Conservation (phyloP, 1,140 invertebrate genomes). For the Thaumetopoea pityocampa region DNA sequence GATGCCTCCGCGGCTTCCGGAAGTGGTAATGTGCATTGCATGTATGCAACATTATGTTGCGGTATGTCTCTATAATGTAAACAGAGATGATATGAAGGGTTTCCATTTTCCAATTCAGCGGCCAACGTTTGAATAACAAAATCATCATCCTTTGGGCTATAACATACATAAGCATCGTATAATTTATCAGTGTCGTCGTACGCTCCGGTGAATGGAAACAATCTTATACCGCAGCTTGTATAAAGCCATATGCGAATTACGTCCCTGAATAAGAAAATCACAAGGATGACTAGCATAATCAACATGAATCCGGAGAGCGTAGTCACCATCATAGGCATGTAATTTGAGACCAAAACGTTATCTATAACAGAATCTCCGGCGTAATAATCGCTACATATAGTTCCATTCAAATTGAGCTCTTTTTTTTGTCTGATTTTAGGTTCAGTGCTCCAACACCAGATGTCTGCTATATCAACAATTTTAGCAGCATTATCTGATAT, state of each 20-base stretch:
- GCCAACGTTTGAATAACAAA: conserved; percentile 91
- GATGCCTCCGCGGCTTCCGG: conserved; percentile 92
- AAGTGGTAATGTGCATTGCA: conserved; percentile 85
- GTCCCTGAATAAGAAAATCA: conserved; percentile 89
- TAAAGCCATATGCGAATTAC: conserved; percentile 91
- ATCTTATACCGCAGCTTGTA: conserved; percentile 88
- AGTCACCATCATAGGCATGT: conserved; percentile 87
- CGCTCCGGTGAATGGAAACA: conserved; percentile 80
- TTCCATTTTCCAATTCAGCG: conserved; percentile 89
- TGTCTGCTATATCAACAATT: conserved; percentile 83
- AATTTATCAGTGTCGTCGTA: conserved; percentile 89
- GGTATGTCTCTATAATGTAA: conserved; percentile 90
- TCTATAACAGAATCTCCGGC: conserved; percentile 88
- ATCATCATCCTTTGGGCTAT: conserved; percentile 94
- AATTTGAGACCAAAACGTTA: conserved; percentile 88
- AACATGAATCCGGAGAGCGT: conserved; percentile 84
- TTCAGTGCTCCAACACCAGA: conserved; percentile 87
- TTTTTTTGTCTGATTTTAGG: conserved; percentile 81
- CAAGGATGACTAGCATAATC: conserved; percentile 82
- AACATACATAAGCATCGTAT: conserved; percentile 95
- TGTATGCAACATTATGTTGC: conserved; percentile 79
- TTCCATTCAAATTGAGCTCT: conserved; percentile 87
- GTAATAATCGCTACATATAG: conserved; percentile 89
- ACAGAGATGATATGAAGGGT: conserved; percentile 87
- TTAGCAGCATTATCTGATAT: conserved; percentile 87